Evolutionary conservation across 1,140 invertebrate species (phyloP).

Genomic region (Zaprionus ghesquierei): DNA sequence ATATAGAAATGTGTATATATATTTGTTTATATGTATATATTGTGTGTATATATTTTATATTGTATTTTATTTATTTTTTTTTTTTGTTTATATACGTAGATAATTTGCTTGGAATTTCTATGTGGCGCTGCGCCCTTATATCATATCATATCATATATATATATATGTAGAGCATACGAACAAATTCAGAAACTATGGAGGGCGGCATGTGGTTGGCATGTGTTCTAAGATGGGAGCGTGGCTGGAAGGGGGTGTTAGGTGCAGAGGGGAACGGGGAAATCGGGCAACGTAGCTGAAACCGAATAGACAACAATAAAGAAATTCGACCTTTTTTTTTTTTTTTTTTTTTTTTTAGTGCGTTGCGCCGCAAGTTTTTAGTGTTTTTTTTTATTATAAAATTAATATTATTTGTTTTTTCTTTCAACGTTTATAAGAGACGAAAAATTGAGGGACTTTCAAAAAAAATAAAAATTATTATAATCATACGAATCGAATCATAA

Average conservation of each 20-base stretch:
- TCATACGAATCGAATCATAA: constrained; percentile 3
- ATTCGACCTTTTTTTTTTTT: constrained; percentile 17
- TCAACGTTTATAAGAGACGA: not conserved
- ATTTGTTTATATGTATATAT: constrained; percentile 14
- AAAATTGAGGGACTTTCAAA: constrained; percentile 1
- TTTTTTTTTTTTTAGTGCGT: constrained; percentile 23
- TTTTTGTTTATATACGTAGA: constrained; percentile 21
- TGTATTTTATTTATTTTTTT: not conserved
- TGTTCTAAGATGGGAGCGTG: not conserved
- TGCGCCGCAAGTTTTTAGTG: constrained; percentile 31
- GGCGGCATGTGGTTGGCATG: not conserved
- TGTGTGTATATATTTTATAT: constrained; percentile 8
- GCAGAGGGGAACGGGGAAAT: not conserved
- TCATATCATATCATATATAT: constrained; percentile 26
- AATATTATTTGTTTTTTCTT: not conserved
- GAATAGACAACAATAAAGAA: constrained; percentile 1
- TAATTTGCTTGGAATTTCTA: constrained; percentile 49
- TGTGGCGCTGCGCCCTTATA: constrained; percentile 22
- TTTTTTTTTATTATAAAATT: constrained; percentile 29
- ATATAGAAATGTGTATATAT: constrained; percentile 10
- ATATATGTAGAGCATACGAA: too few relatives aligned
- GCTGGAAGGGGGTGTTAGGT: not conserved
- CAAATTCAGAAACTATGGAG: constrained; percentile 18
- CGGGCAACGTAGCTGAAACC: constrained; percentile 8
- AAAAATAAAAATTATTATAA: constrained; percentile 2